phyloP scores from a whole-genome alignment of 2,113 vertebrate genomes.

The Phalacrocorax aristotelis region DNA sequence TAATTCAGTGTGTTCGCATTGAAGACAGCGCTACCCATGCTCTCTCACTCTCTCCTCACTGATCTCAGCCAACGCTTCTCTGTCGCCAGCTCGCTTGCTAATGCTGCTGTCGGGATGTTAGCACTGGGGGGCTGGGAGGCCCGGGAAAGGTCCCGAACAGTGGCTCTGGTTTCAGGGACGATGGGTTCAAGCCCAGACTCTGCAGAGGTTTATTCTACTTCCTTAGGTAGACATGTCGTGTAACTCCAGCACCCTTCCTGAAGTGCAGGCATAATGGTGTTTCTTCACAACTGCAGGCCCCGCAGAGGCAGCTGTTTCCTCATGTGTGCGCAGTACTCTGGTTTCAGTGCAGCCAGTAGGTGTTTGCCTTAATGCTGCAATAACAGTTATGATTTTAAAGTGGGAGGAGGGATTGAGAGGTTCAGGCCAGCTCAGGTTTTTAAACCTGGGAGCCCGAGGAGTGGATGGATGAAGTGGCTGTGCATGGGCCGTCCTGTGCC shows the following conservation, averaged over 20 bases:
- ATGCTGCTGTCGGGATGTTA: background rate
- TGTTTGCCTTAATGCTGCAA: background rate
- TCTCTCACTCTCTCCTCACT: background rate
- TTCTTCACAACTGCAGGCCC: background rate
- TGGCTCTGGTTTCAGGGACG: background rate
- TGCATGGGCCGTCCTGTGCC: too few relatives aligned
- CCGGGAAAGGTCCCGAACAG: background rate
- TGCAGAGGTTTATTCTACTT: background rate
- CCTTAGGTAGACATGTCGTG: rapidly evolving
- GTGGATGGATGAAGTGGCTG: rapidly evolving
- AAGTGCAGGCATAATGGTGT: background rate
- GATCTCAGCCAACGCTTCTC: background rate
- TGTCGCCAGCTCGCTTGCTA: rapidly evolving
- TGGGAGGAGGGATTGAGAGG: too few relatives aligned
- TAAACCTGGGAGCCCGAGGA: too few relatives aligned
- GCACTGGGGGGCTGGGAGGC: rapidly evolving
- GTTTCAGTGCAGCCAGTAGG: background rate
- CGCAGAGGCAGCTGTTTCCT: background rate
- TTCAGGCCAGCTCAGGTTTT: background rate
- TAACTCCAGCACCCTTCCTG: background rate
- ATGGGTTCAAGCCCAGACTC: background rate
- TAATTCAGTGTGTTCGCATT: background rate
- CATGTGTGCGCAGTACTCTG: rapidly evolving
- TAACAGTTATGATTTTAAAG: rapidly evolving
- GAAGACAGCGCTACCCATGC: background rate